Evolutionary conservation across 2,113 vertebrate species (phyloP), one percentile per base, ranked within the genome.

Genomic region (Fregata magnificens): DNA sequence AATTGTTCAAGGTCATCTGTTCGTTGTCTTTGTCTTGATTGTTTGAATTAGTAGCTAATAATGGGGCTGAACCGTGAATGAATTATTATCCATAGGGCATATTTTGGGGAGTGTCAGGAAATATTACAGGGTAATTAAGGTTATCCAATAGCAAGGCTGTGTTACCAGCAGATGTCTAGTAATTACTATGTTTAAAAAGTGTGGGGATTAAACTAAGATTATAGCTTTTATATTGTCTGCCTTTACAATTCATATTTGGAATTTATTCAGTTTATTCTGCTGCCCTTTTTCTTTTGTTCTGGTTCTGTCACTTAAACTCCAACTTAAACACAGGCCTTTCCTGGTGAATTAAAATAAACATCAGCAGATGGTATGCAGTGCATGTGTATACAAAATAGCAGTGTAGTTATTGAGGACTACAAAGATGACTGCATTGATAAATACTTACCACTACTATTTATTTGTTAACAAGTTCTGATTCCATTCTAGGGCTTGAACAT

Each of bases 151-250:
- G 98, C 97, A 96, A 96, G 96, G 95, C 97, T 90, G 79, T 96
- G 98, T 96, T 97, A 98, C 95, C 96, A 97, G 98, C 98, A 98
- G 98, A 98, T 98, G 98, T 98, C 96, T 96, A 96, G 32, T 98
- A 98, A 99, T 98, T 98, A 98, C 98, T 98, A 92, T 98, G 97
- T 98, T 99, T 98, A 98, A 98, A 97, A 97, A 97, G 96, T 96
- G 96, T 90, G 81, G 92, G 94, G 97, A 97, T 98, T 98, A 98
- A 97, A 97, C 96, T 98, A 98, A 98, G 98, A 98, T 98, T 98
- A 98, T 97, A 98, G 98, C 98, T 98, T 98, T 98, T 98, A 97
- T 96, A 98, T 96, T 97, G 98, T 98, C 98, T 98, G 98, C 94
- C 97, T 98, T 98, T 96, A 90, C 97, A 98, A 98, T 97, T 98